Conservation (phyloP, 1,140 invertebrate species). For the Bacillus rossius region DNA sequence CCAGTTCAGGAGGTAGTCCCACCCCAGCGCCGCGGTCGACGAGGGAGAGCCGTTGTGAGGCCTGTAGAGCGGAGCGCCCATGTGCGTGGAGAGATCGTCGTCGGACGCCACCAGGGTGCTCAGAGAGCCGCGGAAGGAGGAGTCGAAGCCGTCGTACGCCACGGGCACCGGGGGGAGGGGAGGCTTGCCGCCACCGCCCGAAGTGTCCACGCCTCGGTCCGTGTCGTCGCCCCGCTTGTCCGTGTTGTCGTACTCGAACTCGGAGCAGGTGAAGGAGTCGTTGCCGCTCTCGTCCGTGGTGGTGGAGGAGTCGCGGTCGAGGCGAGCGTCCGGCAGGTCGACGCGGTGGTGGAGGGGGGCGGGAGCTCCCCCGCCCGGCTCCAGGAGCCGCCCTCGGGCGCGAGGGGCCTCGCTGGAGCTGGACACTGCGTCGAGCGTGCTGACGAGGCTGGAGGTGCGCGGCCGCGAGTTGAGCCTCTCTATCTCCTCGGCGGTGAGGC, state of each 20-base stretch:
- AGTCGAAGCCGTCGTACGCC: slow-evolving; percentile 87
- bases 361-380: slow-evolving; percentile 43
- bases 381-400: slow-evolving; percentile 30
- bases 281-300: slow-evolving; percentile 93
- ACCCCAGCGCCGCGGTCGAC: slow-evolving; percentile 64
- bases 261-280: slow-evolving; percentile 96
- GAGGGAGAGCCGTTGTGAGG: slow-evolving; percentile 70
- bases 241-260: slow-evolving; percentile 94
- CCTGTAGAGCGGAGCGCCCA: slow-evolving; percentile 60
- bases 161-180: slow-evolving; percentile 54
- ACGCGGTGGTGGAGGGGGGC: slow-evolving; percentile 52
- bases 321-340: slow-evolving; percentile 48
- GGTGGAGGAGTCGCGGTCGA: slow-evolving; percentile 60
- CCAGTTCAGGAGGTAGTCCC: slow-evolving; percentile 94
- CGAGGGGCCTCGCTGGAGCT: slow-evolving; percentile 81
- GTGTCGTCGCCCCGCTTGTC: slow-evolving; percentile 58
- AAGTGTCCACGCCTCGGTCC: slow-evolving; percentile 52
- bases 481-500: slow-evolving; percentile 88
- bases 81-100: slow-evolving; percentile 74
- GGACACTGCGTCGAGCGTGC: slow-evolving; percentile 87
- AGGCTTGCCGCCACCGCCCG: slow-evolving; percentile 47
- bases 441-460: slow-evolving; percentile 81
- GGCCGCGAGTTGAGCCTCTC: slow-evolving; percentile 83
- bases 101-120: slow-evolving; percentile 90
- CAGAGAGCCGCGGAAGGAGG: slow-evolving; percentile 86